These are phyloP conservation scores for Drosophila mojavensis DNA, from an alignment of 1,140 invertebrate genomes.

Conservation along the genomic window DNA sequence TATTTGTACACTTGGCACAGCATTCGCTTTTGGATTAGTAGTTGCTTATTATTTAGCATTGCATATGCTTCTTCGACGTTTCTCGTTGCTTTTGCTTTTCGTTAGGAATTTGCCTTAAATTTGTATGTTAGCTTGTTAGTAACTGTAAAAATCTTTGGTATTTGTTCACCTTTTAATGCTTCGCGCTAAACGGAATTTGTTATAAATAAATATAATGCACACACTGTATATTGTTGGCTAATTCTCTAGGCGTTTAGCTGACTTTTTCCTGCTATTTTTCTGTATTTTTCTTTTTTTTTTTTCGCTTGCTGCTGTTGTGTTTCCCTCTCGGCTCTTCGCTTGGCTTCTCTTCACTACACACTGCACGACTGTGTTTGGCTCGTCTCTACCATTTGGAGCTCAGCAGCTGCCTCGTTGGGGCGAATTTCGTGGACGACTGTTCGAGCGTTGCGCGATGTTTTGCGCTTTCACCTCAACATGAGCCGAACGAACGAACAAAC, in stretches of 20 bases:
- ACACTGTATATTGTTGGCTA: slow-evolving; percentile 37
- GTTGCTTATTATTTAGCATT: slow-evolving; percentile 21
- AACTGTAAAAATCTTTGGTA: slow-evolving; percentile 6
- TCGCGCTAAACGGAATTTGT: slow-evolving; percentile 46
- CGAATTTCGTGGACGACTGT: slow-evolving; percentile 71
- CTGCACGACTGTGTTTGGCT: slow-evolving; percentile 39
- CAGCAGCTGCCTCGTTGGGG: slow-evolving; percentile 67
- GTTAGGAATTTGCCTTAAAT: slow-evolving; percentile 4
- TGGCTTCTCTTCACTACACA: slow-evolving; percentile 65
- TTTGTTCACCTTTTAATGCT: slow-evolving; percentile 58
- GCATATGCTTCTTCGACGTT: slow-evolving; percentile 25
- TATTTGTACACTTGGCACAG: slow-evolving; percentile 70
- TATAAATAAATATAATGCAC: slow-evolving; percentile 47
- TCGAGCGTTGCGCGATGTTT: slow-evolving; percentile 39
- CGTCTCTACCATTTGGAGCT: slow-evolving; percentile 51
- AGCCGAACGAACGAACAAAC: slow-evolving; percentile 4
- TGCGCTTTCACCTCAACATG: slow-evolving; percentile 48
- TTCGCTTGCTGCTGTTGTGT: slow-evolving; percentile 18
- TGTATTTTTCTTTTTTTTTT: slow-evolving; percentile 6
- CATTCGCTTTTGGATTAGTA: slow-evolving; percentile 63
- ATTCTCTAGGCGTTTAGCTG: slow-evolving; percentile 40
- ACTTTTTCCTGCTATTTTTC: slow-evolving; percentile 41
- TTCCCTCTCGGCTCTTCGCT: slow-evolving; percentile 59
- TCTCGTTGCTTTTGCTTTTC: background rate
- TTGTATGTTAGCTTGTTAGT: slow-evolving; percentile 19